A percentile compares a stretch with the other conserved stretches of the same genome.
phyloP scores from a whole-genome alignment of 2,888 invertebrate species.

The Torymus tubicola region DNA sequence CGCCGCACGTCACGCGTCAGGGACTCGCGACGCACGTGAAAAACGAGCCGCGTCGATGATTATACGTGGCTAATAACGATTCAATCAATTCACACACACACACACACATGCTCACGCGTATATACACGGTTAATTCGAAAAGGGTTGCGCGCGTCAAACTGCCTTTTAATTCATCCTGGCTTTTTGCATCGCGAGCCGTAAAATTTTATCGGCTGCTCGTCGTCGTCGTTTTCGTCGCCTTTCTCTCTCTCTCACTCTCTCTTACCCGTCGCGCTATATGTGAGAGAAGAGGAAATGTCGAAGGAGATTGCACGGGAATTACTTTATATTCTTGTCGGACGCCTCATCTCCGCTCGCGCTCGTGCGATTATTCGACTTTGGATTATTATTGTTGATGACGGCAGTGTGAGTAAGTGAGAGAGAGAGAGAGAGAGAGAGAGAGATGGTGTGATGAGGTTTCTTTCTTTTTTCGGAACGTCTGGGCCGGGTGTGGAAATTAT shows the following conservation, averaged over 20 bases:
- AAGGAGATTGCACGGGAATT: slow-evolving; percentile 23
- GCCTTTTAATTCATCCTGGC: slow-evolving; percentile 32
- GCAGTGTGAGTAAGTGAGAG: background rate
- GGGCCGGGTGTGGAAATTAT: no score
- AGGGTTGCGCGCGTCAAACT: slow-evolving; percentile 25
- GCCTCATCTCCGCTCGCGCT: background rate
- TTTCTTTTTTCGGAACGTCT: no score
- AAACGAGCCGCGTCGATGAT: slow-evolving; percentile 35
- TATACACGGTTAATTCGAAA: background rate
- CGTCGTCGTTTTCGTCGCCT: no score
- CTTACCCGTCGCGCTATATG: no score
- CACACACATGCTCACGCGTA: background rate
- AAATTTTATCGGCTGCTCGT: no score
- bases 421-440: background rate
- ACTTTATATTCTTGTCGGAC: background rate
- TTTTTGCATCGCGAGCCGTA: background rate
- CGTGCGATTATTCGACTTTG: background rate
- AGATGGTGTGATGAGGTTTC: no score
- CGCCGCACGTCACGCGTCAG: background rate
- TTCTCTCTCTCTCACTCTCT: no score
- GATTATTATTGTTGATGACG: background rate
- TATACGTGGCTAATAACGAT: slow-evolving; percentile 38
- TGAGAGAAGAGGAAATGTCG: background rate
- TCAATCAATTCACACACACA: slow-evolving; percentile 19
- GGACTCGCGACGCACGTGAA: background rate